phyloP scores from a whole-genome alignment of 1,140 invertebrate species.

The Papilio dardanus region DNA sequence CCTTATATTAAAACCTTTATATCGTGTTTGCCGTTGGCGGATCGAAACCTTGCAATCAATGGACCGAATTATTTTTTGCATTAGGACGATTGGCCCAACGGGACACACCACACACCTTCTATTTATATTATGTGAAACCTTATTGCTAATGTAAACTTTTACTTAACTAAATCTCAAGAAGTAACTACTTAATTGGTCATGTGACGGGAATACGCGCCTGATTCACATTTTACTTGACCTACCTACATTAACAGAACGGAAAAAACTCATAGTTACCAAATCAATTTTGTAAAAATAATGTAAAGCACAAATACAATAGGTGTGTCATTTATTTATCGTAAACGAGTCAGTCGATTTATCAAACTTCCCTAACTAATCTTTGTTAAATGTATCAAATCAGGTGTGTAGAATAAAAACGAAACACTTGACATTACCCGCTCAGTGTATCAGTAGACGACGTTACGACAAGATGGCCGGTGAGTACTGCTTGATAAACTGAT shows the following conservation, averaged over 20 bases:
- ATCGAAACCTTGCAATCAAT: no score
- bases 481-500: slow-evolving; percentile 42
- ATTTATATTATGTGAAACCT: no score
- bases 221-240: not conserved
- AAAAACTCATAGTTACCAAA: not conserved
- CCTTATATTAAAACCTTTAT: no score
- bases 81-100: no score
- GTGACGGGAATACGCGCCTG: not conserved
- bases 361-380: slow-evolving; percentile 20
- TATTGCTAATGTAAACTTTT: not conserved
- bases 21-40: no score
- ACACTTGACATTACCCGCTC: not conserved
- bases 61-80: no score
- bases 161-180: not conserved
- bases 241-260: not conserved
- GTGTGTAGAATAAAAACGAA: slow-evolving; percentile 37
- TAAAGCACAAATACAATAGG: not conserved
- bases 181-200: no score
- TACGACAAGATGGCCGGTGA: slow-evolving; percentile 47
- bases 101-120: no score
- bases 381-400: slow-evolving; percentile 36
- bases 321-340: slow-evolving; percentile 12
- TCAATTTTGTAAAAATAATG: not conserved
- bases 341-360: not conserved
- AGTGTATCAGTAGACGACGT: slow-evolving; percentile 35